A percentile compares a stretch with the other conserved stretches of the same genome.
Evolutionary conservation across 2,113 vertebrate genomes (phyloP).

Genomic region (Emydocephalus ijimae): DNA sequence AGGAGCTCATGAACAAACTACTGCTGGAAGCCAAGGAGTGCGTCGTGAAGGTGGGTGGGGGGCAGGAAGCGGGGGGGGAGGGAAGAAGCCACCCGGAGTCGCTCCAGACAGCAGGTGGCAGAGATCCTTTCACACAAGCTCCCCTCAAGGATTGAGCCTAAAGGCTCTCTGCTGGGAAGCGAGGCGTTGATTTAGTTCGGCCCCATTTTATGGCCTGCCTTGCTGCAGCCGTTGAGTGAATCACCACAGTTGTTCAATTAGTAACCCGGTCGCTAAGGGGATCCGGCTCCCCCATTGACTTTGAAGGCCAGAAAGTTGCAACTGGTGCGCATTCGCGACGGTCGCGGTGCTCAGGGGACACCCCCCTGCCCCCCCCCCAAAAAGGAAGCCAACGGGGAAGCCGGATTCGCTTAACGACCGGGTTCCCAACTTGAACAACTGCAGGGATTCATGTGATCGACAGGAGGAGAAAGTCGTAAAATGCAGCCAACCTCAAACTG

Average conservation of each 20-base stretch:
- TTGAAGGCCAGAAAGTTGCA: too few species aligned
- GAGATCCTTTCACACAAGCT: neutral
- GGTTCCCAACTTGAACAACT: neutral
- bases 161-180: neutral
- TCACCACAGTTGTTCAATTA: too few species aligned
- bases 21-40: conserved; percentile 91
- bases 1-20: conserved; percentile 96
- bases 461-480: neutral
- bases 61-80: too few species aligned
- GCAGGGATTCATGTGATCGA: neutral
- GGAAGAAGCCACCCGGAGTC: neutral
- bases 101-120: too few species aligned
- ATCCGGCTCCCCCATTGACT: too few species aligned
- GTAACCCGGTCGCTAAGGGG: too few species aligned
- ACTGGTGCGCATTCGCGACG: too few species aligned
- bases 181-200: neutral
- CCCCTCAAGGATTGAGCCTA: neutral
- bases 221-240: too few species aligned
- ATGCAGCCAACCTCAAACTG: neutral
- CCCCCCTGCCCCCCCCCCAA: too few species aligned
- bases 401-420: too few species aligned
- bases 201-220: neutral
- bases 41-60: conserved; percentile 83
- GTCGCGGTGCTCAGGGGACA: too few species aligned
- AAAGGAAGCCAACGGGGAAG: too few species aligned